phyloP scores from a whole-genome alignment of 2,113 vertebrate genomes.

The Mugil cephalus region DNA sequence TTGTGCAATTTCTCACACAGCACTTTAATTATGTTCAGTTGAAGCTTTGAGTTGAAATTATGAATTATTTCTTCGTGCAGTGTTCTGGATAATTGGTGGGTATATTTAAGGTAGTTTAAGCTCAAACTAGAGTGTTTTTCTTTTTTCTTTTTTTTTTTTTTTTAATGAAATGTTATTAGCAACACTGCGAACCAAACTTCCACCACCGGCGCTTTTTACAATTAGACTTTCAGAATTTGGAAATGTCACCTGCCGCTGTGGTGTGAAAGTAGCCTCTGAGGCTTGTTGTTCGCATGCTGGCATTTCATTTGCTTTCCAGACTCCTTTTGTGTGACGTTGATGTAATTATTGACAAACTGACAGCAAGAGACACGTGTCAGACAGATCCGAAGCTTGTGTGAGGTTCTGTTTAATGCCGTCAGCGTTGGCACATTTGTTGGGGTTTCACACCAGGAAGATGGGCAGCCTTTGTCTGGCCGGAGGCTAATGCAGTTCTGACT shows the following conservation, averaged over 20 bases:
- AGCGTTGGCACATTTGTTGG: conserved; percentile 37
- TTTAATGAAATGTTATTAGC: conserved; percentile 16
- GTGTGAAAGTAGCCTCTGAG: conserved; percentile 39
- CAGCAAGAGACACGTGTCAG: conserved; percentile 52
- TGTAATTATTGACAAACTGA: conserved; percentile 51
- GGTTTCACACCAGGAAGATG: conserved; percentile 66
- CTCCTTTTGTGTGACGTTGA: conserved; percentile 42
- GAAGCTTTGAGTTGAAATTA: conserved; percentile 48
- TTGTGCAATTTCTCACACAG: conserved; percentile 68
- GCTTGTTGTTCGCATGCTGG: conserved; percentile 33
- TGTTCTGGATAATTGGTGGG: conserved; percentile 25
- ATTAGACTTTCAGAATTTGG: conserved; percentile 45
- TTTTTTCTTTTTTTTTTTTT: too few species aligned
- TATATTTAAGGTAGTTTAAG: conserved; percentile 14
- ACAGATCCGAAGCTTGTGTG: conserved; percentile 47
- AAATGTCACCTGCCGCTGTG: conserved; percentile 41
- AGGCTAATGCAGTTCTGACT: conserved; percentile 64
- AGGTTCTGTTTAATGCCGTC: conserved; percentile 49
- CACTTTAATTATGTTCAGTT: conserved; percentile 76
- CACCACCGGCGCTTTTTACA: conserved; percentile 38
- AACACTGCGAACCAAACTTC: conserved; percentile 35
- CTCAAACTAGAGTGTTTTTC: conserved; percentile 3
- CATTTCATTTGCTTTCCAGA: conserved; percentile 48
- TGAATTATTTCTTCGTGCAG: conserved; percentile 36
- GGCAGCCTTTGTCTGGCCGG: conserved; percentile 48